Conservation (phyloP, 2,797 vertebrate genomes). For the Hippocampus kuda region DNA sequence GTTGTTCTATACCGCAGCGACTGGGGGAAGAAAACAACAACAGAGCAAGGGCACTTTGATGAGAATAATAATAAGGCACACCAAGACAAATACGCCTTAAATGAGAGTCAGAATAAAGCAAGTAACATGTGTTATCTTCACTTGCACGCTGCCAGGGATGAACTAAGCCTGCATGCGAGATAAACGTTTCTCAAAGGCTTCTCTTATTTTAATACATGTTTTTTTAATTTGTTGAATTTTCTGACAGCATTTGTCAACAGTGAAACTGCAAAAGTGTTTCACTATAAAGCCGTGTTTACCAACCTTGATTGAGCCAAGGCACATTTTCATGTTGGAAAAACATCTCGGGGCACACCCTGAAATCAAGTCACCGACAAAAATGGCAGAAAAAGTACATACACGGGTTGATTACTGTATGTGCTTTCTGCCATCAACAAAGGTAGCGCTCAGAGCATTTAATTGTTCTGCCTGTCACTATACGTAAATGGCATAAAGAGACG, state of each 20-base stretch:
- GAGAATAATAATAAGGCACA: slow-evolving; percentile 58
- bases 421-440: too few species aligned
- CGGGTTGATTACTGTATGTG: too few species aligned
- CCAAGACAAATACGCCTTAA: slow-evolving; percentile 49
- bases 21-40: slow-evolving; percentile 22
- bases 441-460: too few species aligned
- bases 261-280: slow-evolving; percentile 1
- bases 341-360: not conserved
- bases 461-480: too few species aligned
- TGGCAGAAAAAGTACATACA: too few species aligned
- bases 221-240: slow-evolving; percentile 6
- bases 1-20: slow-evolving; percentile 50
- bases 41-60: slow-evolving; percentile 16
- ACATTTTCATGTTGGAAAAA: not conserved
- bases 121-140: slow-evolving; percentile 26
- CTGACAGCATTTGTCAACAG: slow-evolving; percentile 13
- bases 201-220: slow-evolving; percentile 6
- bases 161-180: slow-evolving; percentile 7
- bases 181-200: slow-evolving; percentile 32
- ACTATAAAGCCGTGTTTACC: not conserved
- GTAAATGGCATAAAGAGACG: too few species aligned
- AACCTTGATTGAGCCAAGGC: not conserved
- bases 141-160: slow-evolving; percentile 29
- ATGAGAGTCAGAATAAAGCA: slow-evolving; percentile 45
- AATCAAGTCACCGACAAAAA: not conserved